Evolutionary conservation across 2,113 vertebrate species (phyloP).

Genomic region (Pedetes capensis): DNA sequence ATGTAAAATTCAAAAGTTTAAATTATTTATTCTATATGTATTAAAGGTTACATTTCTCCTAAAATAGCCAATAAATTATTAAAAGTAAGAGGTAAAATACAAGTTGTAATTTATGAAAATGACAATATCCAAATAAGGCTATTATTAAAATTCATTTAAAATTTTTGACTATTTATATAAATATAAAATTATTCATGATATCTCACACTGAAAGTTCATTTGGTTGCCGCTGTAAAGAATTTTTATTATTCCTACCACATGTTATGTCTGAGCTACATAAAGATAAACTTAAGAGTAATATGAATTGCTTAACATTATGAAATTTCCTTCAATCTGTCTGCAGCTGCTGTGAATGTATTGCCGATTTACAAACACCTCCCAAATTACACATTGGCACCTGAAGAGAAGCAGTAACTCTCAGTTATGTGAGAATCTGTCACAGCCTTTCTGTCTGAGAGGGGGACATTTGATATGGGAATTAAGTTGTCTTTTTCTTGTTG

Average conservation of each 20-base stretch:
- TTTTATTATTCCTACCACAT: neutral
- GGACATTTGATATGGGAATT: neutral
- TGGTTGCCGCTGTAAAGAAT: neutral
- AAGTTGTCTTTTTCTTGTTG: neutral
- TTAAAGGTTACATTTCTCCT: neutral
- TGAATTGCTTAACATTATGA: neutral
- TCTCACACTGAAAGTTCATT: neutral
- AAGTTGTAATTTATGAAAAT: neutral
- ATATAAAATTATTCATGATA: neutral
- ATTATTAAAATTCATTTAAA: slow-evolving; percentile 18
- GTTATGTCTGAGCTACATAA: neutral
- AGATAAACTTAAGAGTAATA: neutral
- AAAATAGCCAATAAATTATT: neutral
- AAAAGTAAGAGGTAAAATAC: neutral
- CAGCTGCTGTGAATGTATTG: neutral
- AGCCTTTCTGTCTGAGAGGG: neutral
- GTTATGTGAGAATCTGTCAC: neutral
- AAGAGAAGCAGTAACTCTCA: neutral
- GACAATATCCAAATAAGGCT: neutral
- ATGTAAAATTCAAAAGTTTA: neutral
- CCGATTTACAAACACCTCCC: neutral
- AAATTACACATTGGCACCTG: neutral
- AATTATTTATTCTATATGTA: neutral
- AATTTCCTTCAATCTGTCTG: neutral
- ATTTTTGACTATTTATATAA: slow-evolving; percentile 8